Conservation (phyloP, 2,888 invertebrate species). For the Brachyptera putata region DNA sequence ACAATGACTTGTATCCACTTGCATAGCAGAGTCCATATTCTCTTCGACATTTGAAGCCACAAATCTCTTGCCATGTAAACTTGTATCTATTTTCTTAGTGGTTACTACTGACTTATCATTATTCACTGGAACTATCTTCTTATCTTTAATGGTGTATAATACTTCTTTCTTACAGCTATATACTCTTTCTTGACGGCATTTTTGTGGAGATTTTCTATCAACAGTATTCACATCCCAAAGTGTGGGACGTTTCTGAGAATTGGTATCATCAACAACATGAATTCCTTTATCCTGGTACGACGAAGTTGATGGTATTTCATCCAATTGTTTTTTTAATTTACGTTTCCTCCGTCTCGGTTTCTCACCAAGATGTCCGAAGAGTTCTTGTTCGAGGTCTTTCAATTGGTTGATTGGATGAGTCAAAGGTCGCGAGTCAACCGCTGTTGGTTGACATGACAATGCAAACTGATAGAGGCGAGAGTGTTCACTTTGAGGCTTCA, state of each 20-base stretch:
- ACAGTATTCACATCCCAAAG: conserved; percentile 47
- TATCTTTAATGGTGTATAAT: conserved; percentile 52
- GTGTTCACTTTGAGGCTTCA: conserved; percentile 42
- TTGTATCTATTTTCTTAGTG: not conserved
- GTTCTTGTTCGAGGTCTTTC: conserved; percentile 48
- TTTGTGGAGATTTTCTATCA: not conserved
- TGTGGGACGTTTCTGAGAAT: not conserved
- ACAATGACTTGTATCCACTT: not conserved
- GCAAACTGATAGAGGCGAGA: conserved; percentile 42
- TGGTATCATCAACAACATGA: not conserved
- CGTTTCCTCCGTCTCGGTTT: conserved; percentile 1
- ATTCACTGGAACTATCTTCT: conserved; percentile 48
- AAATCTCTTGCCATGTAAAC: conserved; percentile 25
- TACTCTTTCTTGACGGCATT: not conserved
- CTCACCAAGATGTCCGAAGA: conserved; percentile 49
- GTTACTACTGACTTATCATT: conserved; percentile 16
- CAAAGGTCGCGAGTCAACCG: conserved; percentile 28
- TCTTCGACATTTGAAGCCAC: conserved; percentile 42
- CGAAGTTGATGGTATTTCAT: not conserved
- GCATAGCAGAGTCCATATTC: not conserved
- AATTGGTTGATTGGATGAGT: conserved; percentile 53
- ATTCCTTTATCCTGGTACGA: not conserved
- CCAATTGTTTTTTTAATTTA: not conserved
- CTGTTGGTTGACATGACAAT: conserved; percentile 34
- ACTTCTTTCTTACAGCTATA: conserved; percentile 42